phyloP scores from a whole-genome alignment of 1,140 invertebrate species.

The Cydia fagiglandana region DNA sequence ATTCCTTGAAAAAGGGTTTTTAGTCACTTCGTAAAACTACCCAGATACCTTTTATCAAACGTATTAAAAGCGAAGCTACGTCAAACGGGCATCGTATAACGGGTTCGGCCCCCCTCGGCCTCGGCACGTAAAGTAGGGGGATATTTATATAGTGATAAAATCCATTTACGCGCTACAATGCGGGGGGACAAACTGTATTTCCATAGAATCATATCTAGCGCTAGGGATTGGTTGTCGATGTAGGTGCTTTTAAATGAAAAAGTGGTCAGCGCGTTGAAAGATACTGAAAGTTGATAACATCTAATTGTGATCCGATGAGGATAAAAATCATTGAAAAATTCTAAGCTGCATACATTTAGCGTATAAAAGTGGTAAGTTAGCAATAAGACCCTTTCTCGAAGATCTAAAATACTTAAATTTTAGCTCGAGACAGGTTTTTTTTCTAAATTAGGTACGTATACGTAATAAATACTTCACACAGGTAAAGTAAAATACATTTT shows the following conservation, averaged over 20 bases:
- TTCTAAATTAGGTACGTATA: too few relatives aligned
- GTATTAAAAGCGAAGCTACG: conserved; percentile 5
- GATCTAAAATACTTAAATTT: too few relatives aligned
- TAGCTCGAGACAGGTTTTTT: too few relatives aligned
- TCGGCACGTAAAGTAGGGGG: conserved; percentile 53
- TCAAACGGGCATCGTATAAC: not conserved
- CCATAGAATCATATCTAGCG: conserved; percentile 73
- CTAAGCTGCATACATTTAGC: too few relatives aligned
- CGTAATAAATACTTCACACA: too few relatives aligned
- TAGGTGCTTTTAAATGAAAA: conserved; percentile 3
- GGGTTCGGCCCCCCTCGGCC: conserved; percentile 44
- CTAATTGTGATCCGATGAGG: too few relatives aligned
- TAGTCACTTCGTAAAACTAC: not conserved
- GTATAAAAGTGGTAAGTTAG: too few relatives aligned
- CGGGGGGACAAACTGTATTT: conserved; percentile 75
- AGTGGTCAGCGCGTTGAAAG: too few relatives aligned
- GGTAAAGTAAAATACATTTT: too few relatives aligned
- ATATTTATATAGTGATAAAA: conserved; percentile 77
- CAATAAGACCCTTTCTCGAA: too few relatives aligned
- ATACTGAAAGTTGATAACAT: too few relatives aligned
- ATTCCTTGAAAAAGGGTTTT: not conserved
- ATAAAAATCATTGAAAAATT: too few relatives aligned
- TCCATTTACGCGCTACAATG: conserved; percentile 73
- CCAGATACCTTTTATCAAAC: not conserved
- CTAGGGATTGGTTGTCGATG: conserved; percentile 42